These are phyloP conservation scores for Drosophila funebris DNA, from an alignment of 1,140 invertebrate genomes.

Conservation along the genomic window DNA sequence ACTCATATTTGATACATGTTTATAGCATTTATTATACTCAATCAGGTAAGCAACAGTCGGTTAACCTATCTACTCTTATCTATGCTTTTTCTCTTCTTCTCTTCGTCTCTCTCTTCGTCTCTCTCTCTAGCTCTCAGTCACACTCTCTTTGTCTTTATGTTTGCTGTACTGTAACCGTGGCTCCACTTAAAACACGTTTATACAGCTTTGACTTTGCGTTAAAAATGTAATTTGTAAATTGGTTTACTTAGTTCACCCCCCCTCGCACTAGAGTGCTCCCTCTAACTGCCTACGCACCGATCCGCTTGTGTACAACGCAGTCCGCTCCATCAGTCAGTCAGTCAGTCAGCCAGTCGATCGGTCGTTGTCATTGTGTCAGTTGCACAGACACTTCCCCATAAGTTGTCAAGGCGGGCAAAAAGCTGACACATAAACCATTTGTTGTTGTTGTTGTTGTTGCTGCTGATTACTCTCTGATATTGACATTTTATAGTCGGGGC, in stretches of 20 bases:
- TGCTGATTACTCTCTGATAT: conserved; percentile 71
- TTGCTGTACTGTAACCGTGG: background rate
- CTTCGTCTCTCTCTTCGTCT: too few species aligned
- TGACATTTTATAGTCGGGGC: conserved; percentile 65
- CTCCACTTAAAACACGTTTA: conserved; percentile 35
- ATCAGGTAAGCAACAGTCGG: background rate
- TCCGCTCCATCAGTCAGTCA: conserved; percentile 4
- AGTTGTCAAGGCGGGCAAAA: conserved; percentile 47
- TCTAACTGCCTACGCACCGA: conserved; percentile 3
- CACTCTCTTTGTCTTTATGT: background rate
- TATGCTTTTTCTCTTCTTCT: too few species aligned
- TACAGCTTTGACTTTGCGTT: conserved; percentile 24
- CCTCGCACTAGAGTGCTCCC: background rate
- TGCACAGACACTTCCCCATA: conserved; percentile 31
- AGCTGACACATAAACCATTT: conserved; percentile 43
- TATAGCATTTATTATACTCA: too few species aligned
- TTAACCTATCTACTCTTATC: too few species aligned
- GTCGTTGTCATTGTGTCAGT: conserved; percentile 47
- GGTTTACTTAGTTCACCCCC: conserved; percentile 49
- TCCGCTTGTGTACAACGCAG: conserved; percentile 12
- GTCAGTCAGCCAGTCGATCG: conserved; percentile 39
- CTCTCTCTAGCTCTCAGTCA: too few species aligned
- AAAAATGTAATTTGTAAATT: conserved; percentile 74
- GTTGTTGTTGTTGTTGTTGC: conserved; percentile 7
- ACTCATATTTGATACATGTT: too few species aligned